Base-by-base conservation (phyloP, 2,797 vertebrate species). In the Coregonus ussuriensis region DNA sequence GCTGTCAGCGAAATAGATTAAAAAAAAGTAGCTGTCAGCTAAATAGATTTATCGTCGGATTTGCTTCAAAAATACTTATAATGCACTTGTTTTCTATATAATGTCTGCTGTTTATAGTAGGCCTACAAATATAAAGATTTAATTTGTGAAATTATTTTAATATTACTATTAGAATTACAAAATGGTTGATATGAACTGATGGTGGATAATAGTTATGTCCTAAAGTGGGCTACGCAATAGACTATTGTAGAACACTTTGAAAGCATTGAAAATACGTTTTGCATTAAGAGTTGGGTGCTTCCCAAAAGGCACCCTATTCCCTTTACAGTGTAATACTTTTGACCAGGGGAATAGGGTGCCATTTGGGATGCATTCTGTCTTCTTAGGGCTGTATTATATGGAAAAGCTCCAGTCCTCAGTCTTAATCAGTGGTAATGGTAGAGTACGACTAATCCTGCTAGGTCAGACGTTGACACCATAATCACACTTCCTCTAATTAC, bases 381-480 rank as follows among this genome's bases (percentile, higher is more conserved):
- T 62, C 15, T 62, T 21, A 11, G 4, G 53, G 9, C 68, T 72
- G 37, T 65, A 65, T 72, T 53, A 71, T 51, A 63, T 72, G 16
- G 37, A 11, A 77, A n/a, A 18, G 56, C 72, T 51, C 5, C 53
- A 9, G 53, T 65, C 25, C 65, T 68, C 56, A 21, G 29, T 81
- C 72, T 77, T 56, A 79, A 82, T 81, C 54, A 37, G 35, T n/a
- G 74, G 54, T 82, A 74, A 83, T 83, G 77, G 85, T 76, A 52
- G 73, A 78, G 78, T 53, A 63, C 21, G 67, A 54, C 69, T 80
- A 13, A 70, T 63, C 85, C 72, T 75, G 79, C 75, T 52, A 69
- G 81, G 77, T 87, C 73, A 59, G 56, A 68, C 67, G 65, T 37
- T 80, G 76, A 81, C 71, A 82, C 78, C 71, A 63, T 74, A 79